Conservation (phyloP, 2,888 invertebrate species). For the Lasioglossum marginatum region DNA sequence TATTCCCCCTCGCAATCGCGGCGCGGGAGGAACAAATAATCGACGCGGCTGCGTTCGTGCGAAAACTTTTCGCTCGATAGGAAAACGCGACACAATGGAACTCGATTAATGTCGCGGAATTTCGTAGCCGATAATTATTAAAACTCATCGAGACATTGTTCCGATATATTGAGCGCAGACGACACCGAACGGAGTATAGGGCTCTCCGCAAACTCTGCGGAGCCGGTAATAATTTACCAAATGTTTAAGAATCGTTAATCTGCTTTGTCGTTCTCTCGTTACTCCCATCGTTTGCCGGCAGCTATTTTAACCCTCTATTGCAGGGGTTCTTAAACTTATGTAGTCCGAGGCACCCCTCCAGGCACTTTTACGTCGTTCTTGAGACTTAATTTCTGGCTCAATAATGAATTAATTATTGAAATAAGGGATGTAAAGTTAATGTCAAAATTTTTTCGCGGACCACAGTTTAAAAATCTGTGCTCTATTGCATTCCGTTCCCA, state of each 20-base stretch:
- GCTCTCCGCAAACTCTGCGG: not conserved
- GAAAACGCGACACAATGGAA: not conserved
- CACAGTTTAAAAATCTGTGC: too few species aligned
- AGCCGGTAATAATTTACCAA: not conserved
- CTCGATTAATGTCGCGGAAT: conserved; percentile 25
- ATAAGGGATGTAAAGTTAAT: too few species aligned
- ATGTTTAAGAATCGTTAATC: conserved; percentile 1
- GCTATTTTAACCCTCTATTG: too few species aligned
- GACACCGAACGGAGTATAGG: not conserved
- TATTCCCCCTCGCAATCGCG: conserved; percentile 10
- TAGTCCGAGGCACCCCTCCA: too few species aligned
- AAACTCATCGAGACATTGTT: conserved; percentile 13
- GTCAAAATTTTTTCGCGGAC: too few species aligned
- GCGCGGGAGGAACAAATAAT: conserved; percentile 29
- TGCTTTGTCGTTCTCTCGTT: not conserved
- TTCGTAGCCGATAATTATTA: conserved; percentile 21
- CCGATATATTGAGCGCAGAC: not conserved
- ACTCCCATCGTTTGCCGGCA: conserved; percentile 4
- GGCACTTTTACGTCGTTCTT: too few species aligned
- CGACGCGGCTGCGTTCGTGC: conserved; percentile 3
- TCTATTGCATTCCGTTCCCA: too few species aligned
- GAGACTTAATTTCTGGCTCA: too few species aligned
- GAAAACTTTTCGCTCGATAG: not conserved
- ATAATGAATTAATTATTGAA: too few species aligned
- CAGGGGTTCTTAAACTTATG: too few species aligned